phyloP scores from a whole-genome alignment of 2,888 invertebrate species.

The Strigamia maritima region DNA sequence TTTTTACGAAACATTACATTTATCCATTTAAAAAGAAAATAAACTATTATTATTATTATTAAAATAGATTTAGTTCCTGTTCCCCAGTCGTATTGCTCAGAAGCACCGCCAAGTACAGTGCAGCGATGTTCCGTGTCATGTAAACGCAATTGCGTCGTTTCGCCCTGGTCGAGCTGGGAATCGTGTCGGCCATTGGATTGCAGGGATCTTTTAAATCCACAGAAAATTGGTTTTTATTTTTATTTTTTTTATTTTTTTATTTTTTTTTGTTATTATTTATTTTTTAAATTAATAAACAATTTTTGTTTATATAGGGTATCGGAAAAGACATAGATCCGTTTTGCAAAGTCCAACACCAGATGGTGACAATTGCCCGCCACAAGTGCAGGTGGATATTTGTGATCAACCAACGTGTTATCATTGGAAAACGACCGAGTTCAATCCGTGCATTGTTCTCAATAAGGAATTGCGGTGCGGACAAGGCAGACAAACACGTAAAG shows the following conservation, averaged over 20 bases:
- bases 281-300: too few relatives aligned
- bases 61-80: constrained; percentile 45
- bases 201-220: constrained; percentile 43
- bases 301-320: too few relatives aligned
- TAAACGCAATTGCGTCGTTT: constrained; percentile 62
- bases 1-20: not conserved
- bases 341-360: constrained; percentile 59
- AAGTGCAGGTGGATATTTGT: constrained; percentile 44
- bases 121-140: constrained; percentile 58
- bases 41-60: too few relatives aligned
- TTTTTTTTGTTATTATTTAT: not conserved
- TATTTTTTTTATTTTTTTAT: not conserved
- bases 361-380: constrained; percentile 45
- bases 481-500: constrained; percentile 43
- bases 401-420: constrained; percentile 42
- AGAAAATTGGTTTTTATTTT: constrained; percentile 32
- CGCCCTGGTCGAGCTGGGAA: constrained; percentile 63
- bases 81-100: constrained; percentile 40
- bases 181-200: constrained; percentile 58
- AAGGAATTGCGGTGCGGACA: constrained; percentile 43
- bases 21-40: not conserved
- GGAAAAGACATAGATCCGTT: constrained; percentile 52
- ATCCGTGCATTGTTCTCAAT: constrained; percentile 41
- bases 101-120: constrained; percentile 42
- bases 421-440: constrained; percentile 48